These are phyloP conservation scores for Hirtodrosophila trivittata DNA, from an alignment of 2,888 invertebrate genomes.

Conservation along the genomic window DNA sequence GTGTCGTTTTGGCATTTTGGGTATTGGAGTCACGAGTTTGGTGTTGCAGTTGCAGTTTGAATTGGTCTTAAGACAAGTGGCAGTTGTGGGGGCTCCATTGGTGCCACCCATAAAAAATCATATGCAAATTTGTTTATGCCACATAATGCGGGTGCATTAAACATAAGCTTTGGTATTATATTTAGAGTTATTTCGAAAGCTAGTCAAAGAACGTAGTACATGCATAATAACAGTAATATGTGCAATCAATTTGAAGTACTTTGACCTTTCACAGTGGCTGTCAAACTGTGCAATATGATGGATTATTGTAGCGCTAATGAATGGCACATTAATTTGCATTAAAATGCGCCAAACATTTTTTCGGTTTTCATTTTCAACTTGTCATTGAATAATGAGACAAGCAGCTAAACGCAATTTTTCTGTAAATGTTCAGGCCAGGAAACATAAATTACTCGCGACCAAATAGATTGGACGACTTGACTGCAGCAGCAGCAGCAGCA, in stretches of 20 bases:
- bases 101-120: slow-evolving; percentile 44
- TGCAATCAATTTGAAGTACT: slow-evolving; percentile 47
- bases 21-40: slow-evolving; percentile 46
- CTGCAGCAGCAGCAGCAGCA: slow-evolving; percentile 37
- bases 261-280: slow-evolving; percentile 66
- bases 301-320: slow-evolving; percentile 70
- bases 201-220: slow-evolving; percentile 26
- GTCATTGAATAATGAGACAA: slow-evolving; percentile 76
- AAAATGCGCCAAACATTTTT: slow-evolving; percentile 60
- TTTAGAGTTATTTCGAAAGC: slow-evolving; percentile 29
- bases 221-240: too few relatives aligned
- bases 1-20: slow-evolving; percentile 40
- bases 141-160: slow-evolving; percentile 52
- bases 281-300: slow-evolving; percentile 70
- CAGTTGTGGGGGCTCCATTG: slow-evolving; percentile 35
- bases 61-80: slow-evolving; percentile 56
- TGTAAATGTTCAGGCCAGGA: slow-evolving; percentile 53
- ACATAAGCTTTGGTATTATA: slow-evolving; percentile 70
- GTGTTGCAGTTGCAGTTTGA: slow-evolving; percentile 15
- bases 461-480: slow-evolving; percentile 62
- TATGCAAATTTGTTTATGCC: slow-evolving; percentile 69
- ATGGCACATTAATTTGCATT: slow-evolving; percentile 82
- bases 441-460: slow-evolving; percentile 73
- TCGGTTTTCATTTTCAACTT: slow-evolving; percentile 40
- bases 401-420: slow-evolving; percentile 38